Conservation (phyloP, 2,888 invertebrate genomes). For the Chorisops tibialis region DNA sequence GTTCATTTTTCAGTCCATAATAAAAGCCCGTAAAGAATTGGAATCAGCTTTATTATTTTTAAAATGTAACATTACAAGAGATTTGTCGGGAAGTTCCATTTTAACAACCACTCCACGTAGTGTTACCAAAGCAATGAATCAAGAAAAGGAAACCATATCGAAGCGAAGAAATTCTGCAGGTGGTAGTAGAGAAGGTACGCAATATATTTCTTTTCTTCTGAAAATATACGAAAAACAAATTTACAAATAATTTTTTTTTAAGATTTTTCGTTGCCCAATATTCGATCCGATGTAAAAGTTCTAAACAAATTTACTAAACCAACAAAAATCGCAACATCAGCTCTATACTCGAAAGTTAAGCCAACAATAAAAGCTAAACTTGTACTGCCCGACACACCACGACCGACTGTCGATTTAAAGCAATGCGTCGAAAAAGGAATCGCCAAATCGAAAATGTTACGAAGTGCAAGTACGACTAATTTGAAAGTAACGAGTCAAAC, state of each 20-base stretch:
- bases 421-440: constrained; percentile 12
- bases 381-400: constrained; percentile 23
- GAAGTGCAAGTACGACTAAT: background rate
- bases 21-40: constrained; percentile 29
- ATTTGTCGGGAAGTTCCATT: constrained; percentile 26
- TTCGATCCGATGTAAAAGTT: no score
- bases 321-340: no score
- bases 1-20: constrained; percentile 18
- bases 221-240: background rate
- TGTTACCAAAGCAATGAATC: background rate
- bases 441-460: constrained; percentile 13
- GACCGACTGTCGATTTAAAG: constrained; percentile 15
- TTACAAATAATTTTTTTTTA: no score
- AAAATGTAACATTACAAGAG: constrained; percentile 29
- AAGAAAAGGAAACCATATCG: background rate
- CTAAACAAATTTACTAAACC: no score
- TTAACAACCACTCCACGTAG: constrained; percentile 22
- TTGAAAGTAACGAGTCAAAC: no score
- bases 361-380: background rate
- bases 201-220: background rate
- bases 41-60: constrained; percentile 28
- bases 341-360: background rate
- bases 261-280: no score
- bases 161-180: constrained; percentile 21
- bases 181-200: constrained; percentile 7